Conservation (phyloP, 1,140 invertebrate genomes). For the Phymorhynchus buccinoides region DNA sequence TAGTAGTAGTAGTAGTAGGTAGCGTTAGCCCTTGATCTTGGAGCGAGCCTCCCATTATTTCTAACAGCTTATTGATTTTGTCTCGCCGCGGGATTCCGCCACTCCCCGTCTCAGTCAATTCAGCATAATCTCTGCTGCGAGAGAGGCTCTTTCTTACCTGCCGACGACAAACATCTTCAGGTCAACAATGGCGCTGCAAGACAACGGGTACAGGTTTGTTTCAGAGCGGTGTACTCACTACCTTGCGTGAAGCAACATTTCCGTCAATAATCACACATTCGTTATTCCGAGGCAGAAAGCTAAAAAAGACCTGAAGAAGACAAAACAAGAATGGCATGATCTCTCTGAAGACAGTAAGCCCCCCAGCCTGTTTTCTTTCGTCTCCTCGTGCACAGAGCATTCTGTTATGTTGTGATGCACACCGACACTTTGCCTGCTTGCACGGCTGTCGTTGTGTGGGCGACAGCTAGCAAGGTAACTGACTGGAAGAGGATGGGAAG, state of each 20-base stretch:
- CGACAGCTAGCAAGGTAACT: neutral
- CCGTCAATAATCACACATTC: neutral
- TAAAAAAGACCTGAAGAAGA: no score
- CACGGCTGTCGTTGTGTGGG: neutral
- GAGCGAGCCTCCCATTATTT: neutral
- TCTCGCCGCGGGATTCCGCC: neutral
- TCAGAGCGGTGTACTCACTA: neutral
- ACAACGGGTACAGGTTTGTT: no score
- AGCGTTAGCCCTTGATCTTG: neutral
- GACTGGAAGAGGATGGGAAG: neutral
- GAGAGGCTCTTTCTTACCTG: no score
- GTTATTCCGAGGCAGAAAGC: no score
- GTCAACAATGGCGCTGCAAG: no score
- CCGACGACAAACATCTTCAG: no score
- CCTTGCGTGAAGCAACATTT: no score
- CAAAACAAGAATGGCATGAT: no score
- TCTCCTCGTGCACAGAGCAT: neutral
- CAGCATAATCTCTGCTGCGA: neutral
- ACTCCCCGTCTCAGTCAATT: neutral
- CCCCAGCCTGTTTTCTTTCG: no score
- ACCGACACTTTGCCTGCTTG: neutral
- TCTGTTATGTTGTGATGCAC: neutral
- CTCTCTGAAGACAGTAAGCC: no score
- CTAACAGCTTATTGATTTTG: conserved; percentile 3
- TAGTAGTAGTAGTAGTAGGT: no score